Percentiles rank a stretch among this genome's conserved stretches.
phyloP scores from a whole-genome alignment of 2,113 vertebrate species.

The Gymnogyps californianus region DNA sequence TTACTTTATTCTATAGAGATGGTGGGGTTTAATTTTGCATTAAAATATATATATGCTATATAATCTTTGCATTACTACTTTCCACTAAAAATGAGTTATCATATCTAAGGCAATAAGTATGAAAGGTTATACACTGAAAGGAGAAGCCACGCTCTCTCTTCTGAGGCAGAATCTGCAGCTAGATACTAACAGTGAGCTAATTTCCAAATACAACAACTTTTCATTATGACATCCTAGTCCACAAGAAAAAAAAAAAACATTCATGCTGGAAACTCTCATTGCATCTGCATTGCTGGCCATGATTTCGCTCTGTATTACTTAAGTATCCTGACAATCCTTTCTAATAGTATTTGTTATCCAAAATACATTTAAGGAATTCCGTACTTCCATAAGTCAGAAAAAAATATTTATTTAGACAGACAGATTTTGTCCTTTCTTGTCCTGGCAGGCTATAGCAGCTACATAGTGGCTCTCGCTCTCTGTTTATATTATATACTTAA shows the following conservation, averaged over 20 bases:
- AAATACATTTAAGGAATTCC: neutral
- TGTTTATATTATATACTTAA: neutral
- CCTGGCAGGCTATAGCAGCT: neutral
- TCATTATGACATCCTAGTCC: neutral
- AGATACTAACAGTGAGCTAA: neutral
- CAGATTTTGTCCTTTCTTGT: neutral
- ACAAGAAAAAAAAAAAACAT: neutral
- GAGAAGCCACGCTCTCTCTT: neutral
- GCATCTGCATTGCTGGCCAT: neutral
- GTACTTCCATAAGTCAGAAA: neutral
- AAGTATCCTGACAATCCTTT: neutral
- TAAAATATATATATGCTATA: neutral
- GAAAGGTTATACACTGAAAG: neutral
- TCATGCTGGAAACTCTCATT: neutral
- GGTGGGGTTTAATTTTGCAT: neutral
- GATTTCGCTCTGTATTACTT: neutral
- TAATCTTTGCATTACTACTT: neutral
- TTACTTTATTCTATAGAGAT: neutral
- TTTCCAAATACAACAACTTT: neutral
- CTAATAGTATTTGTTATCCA: neutral
- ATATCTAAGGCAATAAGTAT: neutral
- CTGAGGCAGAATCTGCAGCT: neutral
- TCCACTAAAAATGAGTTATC: neutral
- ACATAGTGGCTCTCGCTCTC: neutral
- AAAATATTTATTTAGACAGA: neutral